Base-by-base conservation (phyloP, 2,113 vertebrate species). In the Entelurus aequoreus region DNA sequence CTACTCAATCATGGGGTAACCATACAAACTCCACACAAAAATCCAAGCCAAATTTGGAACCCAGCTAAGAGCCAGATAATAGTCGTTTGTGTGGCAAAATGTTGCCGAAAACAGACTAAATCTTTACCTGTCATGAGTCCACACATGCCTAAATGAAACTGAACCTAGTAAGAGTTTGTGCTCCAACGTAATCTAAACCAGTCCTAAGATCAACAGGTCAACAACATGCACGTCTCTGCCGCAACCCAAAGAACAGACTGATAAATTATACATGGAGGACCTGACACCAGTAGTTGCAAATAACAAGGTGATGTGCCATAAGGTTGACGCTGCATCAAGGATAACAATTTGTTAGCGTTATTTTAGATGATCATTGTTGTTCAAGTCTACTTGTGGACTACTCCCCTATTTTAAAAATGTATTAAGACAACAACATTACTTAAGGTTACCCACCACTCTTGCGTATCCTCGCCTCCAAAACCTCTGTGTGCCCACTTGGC, bases 391-490 rank as follows among this genome's bases (percentile, higher is more conserved):
- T 56, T 40, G 40, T 8, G 42, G 6, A 46, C 11, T 53, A 6
- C 35, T 53, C 19, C 9, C 12, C 14, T 13, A 12, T 11, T 54
- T 8, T 12, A 12, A 54, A 35, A 36, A 54, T 8, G 14, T 56
- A 56, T 21, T 57, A 1, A 44, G 52, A 36, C 36, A 9, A 37
- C 36, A 9, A 57, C 4, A 48, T 21, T 6, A 10, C 13, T 58
- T 53, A 11, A n/a, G 42, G 28, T 8, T 48, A 76, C 94, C 81
- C 86, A 98, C 97, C 97, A 15, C 97, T 97, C 9, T 94, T 98
- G 28, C 94, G 88, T 87, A 99, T 94, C 84, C 96, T 91, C 61
- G 95, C 95, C 78, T 97, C 95, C 77, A 99, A 67, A 64, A 96
- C 83, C 7, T 93, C 91, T 0, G 88, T 84, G 48, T 98, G 93